Evolutionary conservation across 2,888 invertebrate genomes (phyloP).

Genomic region (Pachymerium ferrugineum): DNA sequence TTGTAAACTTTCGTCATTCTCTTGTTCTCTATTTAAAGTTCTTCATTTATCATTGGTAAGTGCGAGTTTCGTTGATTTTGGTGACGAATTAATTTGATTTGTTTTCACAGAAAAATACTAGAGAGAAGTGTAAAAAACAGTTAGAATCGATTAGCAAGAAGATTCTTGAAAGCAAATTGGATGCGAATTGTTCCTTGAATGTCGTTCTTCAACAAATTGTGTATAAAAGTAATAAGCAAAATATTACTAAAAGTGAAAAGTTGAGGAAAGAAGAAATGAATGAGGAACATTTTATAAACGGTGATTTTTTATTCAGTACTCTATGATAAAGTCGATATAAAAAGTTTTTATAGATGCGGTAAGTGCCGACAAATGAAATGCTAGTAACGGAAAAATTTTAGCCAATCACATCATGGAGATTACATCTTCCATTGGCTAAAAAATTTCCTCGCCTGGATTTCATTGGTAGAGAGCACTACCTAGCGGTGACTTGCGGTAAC

Average conservation of each 20-base stretch:
- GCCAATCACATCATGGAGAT: no score
- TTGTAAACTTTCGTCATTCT: conserved; percentile 36
- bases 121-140: not conserved
- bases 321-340: no score
- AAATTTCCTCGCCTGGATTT: no score
- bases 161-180: not conserved
- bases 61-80: not conserved
- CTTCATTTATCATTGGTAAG: conserved; percentile 37
- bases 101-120: not conserved
- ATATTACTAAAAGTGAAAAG: not conserved
- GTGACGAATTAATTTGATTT: not conserved
- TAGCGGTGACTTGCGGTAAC: no score
- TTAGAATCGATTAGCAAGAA: not conserved
- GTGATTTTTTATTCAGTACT: no score
- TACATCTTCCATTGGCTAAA: no score
- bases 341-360: no score
- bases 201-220: not conserved
- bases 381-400: no score
- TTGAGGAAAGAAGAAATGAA: not conserved
- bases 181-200: not conserved
- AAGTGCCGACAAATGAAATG: no score
- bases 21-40: conserved; percentile 38
- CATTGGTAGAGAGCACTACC: no score
- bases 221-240: not conserved
- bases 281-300: not conserved